phyloP scores from a whole-genome alignment of 1,140 invertebrate species.

The Pseudachorutes palmiensis region DNA sequence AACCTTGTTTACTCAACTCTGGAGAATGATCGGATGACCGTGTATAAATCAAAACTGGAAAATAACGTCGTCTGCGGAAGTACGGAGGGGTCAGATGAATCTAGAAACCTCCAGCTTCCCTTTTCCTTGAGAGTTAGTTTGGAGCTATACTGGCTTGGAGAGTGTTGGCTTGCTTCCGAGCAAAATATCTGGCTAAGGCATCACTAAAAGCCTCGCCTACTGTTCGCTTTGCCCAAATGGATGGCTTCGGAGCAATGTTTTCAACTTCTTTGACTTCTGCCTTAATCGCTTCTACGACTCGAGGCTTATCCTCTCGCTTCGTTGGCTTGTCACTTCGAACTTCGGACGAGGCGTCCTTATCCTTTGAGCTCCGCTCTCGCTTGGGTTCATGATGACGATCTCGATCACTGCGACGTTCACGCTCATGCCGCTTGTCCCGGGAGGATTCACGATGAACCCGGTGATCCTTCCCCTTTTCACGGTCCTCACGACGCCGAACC shows the following conservation, averaged over 20 bases:
- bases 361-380: constrained; percentile 32
- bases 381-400: constrained; percentile 36
- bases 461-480: constrained; percentile 11
- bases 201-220: constrained; percentile 68
- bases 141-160: constrained; percentile 6
- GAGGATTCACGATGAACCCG: constrained; percentile 23
- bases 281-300: background rate
- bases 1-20: background rate
- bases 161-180: constrained; percentile 55
- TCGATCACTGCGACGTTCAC: constrained; percentile 35
- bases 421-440: constrained; percentile 39
- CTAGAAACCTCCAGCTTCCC: no score
- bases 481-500: background rate
- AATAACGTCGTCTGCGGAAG: no score
- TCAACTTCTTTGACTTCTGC: constrained; percentile 20
- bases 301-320: constrained; percentile 18
- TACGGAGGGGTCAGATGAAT: no score
- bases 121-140: no score
- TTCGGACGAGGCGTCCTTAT: constrained; percentile 23
- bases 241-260: constrained; percentile 47
- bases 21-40: background rate
- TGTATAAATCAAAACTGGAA: background rate
- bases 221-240: constrained; percentile 77
- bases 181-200: constrained; percentile 69
- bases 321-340: background rate